Percentiles rank a stretch among this genome's conserved stretches.
Evolutionary conservation across 2,113 vertebrate species (phyloP).

Genomic region (Otis tarda): DNA sequence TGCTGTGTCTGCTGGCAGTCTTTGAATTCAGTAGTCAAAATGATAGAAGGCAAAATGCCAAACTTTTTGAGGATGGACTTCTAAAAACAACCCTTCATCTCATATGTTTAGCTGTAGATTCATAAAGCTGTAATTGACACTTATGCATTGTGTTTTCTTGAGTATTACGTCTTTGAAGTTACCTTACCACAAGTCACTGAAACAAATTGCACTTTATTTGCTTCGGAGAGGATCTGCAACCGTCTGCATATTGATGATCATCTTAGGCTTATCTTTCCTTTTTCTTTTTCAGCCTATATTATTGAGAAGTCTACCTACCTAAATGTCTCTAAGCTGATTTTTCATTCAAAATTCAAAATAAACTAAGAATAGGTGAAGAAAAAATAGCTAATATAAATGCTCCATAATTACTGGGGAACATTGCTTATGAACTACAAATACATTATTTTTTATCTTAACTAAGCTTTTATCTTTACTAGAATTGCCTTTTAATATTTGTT

Average conservation of each 20-base stretch:
- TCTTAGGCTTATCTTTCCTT: not conserved
- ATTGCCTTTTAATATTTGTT: not conserved
- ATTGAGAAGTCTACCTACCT: not conserved
- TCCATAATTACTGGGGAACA: fast-evolving
- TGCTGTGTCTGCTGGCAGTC: not conserved
- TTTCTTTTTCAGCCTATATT: not conserved
- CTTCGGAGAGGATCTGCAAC: not conserved
- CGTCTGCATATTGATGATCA: not conserved
- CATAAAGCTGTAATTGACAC: not conserved
- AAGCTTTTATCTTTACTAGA: not conserved
- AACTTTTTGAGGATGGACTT: not conserved
- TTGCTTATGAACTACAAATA: not conserved
- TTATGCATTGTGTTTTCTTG: not conserved
- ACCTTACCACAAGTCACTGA: not conserved
- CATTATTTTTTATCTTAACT: not conserved
- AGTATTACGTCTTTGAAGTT: not conserved
- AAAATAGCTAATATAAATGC: not conserved
- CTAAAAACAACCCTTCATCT: not conserved
- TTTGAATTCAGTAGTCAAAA: not conserved
- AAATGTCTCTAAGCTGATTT: not conserved
- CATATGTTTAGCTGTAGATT: not conserved
- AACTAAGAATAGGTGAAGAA: not conserved
- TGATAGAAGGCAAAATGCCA: not conserved
- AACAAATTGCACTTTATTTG: not conserved
- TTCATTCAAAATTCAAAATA: not conserved